Conservation (phyloP, 2,888 invertebrate species). For the Eumacrocentrus americanus region DNA sequence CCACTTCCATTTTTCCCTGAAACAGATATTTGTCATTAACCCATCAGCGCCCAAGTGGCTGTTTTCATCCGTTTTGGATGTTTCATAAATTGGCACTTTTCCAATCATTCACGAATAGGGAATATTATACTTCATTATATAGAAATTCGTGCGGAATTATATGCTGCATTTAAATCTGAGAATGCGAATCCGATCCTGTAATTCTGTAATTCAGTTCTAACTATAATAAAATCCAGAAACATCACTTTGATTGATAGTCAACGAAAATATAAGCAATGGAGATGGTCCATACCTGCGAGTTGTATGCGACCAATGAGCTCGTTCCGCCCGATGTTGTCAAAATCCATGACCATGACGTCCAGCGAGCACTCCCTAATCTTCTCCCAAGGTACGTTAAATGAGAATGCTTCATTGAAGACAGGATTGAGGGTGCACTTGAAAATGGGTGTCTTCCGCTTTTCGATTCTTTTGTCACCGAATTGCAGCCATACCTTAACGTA, state of each 20-base stretch:
- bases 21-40: too few species aligned
- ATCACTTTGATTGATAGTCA: too few species aligned
- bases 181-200: too few species aligned
- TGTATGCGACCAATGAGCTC: conserved; percentile 92
- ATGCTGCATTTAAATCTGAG: neutral
- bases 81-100: too few species aligned
- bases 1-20: conserved; percentile 94
- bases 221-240: too few species aligned
- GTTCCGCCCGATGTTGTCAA: conserved; percentile 93
- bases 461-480: conserved; percentile 91
- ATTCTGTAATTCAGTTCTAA: too few species aligned
- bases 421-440: conserved; percentile 94
- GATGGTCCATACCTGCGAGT: conserved; percentile 82
- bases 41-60: too few species aligned
- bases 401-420: conserved; percentile 94
- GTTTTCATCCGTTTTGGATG: too few species aligned
- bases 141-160: too few species aligned
- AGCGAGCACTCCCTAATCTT: conserved; percentile 93
- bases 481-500: conserved; percentile 98
- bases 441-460: conserved; percentile 94
- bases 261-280: neutral
- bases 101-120: too few species aligned
- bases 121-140: too few species aligned
- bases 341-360: conserved; percentile 96
- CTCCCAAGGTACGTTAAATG: conserved; percentile 96